A percentile compares a stretch with the other conserved stretches of the same genome.
phyloP scores from a whole-genome alignment of 2,888 invertebrate species.

The Plagodis pulveraria region DNA sequence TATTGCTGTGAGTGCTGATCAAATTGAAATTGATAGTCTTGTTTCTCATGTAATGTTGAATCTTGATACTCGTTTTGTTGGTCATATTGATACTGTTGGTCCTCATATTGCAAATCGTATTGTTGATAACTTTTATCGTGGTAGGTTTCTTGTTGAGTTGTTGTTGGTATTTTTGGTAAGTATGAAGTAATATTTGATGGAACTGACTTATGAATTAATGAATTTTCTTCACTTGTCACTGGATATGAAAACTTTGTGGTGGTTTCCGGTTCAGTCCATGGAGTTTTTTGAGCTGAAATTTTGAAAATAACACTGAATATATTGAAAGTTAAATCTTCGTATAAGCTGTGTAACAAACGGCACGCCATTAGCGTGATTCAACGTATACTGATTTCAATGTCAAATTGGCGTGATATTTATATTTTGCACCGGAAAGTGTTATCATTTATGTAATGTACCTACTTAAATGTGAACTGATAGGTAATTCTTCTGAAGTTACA shows the following conservation, averaged over 20 bases:
- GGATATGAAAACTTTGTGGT: conserved; percentile 70
- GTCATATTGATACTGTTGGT: conserved; percentile 45
- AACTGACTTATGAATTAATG: conserved; percentile 63
- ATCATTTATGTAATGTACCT: conserved; percentile 53
- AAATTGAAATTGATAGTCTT: conserved; percentile 51
- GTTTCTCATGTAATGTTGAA: conserved; percentile 45
- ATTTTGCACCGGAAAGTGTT: conserved; percentile 62
- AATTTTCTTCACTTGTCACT: conserved; percentile 64
- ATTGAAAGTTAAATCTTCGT: conserved; percentile 53
- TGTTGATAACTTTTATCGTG: conserved; percentile 61
- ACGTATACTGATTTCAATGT: conserved; percentile 50
- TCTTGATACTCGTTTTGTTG: conserved; percentile 51
- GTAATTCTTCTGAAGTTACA: conserved; percentile 22
- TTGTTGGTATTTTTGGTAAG: conserved; percentile 64
- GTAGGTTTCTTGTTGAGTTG: conserved; percentile 61
- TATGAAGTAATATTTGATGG: conserved; percentile 64
- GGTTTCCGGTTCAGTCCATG: conserved; percentile 73
- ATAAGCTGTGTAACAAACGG: conserved; percentile 53
- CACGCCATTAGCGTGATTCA: conserved; percentile 55
- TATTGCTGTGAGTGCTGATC: conserved; percentile 50
- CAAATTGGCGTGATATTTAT: conserved; percentile 36
- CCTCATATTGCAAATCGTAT: conserved; percentile 53
- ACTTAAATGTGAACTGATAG: conserved; percentile 31
- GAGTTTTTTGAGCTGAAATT: conserved; percentile 77
- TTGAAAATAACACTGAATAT: conserved; percentile 61